Conservation (phyloP, 2,888 invertebrate species). For the Thalpophila matura region DNA sequence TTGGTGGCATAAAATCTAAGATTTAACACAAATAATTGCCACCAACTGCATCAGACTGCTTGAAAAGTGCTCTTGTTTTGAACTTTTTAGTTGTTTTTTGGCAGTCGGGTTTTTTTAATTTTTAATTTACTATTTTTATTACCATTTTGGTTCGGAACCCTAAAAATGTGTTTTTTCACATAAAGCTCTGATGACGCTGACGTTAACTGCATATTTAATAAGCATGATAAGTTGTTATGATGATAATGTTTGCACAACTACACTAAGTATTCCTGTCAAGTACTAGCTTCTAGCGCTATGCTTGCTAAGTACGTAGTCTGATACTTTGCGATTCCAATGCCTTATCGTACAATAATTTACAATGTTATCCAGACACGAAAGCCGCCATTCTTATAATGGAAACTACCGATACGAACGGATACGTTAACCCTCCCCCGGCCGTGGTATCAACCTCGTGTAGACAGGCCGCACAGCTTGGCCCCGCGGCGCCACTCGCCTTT, state of each 20-base stretch:
- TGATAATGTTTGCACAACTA: neutral
- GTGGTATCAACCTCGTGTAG: neutral
- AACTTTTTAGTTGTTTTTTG: no score
- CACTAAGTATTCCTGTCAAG: neutral
- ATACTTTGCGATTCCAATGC: neutral
- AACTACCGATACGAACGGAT: neutral
- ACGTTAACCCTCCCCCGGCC: neutral
- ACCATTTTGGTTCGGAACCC: no score
- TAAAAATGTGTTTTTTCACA: no score
- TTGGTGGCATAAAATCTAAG: no score
- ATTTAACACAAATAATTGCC: no score
- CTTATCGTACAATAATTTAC: neutral
- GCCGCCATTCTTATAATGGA: no score
- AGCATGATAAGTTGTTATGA: neutral
- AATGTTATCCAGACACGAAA: neutral
- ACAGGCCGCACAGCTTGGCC: slow-evolving; percentile 16
- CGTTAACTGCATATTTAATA: neutral
- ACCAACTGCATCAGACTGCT: no score
- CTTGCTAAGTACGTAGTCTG: slow-evolving; percentile 3
- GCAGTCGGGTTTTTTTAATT: no score
- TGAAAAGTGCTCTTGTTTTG: no score
- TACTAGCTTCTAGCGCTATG: neutral
- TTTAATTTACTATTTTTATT: no score
- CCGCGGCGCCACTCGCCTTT: slow-evolving; percentile 19
- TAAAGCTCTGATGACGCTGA: no score